phyloP scores from a whole-genome alignment of 2,888 invertebrate species.

The Ormyrus nitidulus region DNA sequence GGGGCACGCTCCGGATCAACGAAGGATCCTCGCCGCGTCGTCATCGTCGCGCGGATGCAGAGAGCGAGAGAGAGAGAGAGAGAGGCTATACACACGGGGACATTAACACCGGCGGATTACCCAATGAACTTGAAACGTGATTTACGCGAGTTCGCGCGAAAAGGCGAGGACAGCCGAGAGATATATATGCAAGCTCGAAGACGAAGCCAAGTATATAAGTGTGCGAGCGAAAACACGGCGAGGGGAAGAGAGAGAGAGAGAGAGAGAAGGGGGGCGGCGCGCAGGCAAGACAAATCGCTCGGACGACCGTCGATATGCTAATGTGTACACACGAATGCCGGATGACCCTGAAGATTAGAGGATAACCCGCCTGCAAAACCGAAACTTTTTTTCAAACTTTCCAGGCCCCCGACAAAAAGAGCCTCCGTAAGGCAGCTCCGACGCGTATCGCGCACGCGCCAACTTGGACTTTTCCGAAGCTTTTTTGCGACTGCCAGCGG shows the following conservation, averaged over 20 bases:
- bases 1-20: conserved; percentile 67
- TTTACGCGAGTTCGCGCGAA: conserved; percentile 62
- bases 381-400: conserved; percentile 29
- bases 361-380: conserved; percentile 32
- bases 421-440: not conserved
- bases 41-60: conserved; percentile 56
- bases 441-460: conserved; percentile 15
- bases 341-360: conserved; percentile 54
- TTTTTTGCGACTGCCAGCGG: not conserved
- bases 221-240: conserved; percentile 3
- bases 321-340: conserved; percentile 47
- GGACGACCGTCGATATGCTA: conserved; percentile 54
- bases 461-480: not conserved
- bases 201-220: conserved; percentile 20
- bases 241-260: conserved; percentile 1
- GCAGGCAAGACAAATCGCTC: conserved; percentile 53
- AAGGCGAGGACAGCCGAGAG: conserved; percentile 40
- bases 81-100: conserved; percentile 63
- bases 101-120: conserved; percentile 74
- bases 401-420: conserved; percentile 14
- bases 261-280: conserved; percentile 5
- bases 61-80: conserved; percentile 52
- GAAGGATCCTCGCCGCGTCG: conserved; percentile 63
- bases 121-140: conserved; percentile 73
- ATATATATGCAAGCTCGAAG: conserved; percentile 37